A percentile compares a stretch with the other conserved stretches of the same genome.
Evolutionary conservation across 2,888 invertebrate genomes (phyloP).

Genomic region (Digitonthophagus gazella): DNA sequence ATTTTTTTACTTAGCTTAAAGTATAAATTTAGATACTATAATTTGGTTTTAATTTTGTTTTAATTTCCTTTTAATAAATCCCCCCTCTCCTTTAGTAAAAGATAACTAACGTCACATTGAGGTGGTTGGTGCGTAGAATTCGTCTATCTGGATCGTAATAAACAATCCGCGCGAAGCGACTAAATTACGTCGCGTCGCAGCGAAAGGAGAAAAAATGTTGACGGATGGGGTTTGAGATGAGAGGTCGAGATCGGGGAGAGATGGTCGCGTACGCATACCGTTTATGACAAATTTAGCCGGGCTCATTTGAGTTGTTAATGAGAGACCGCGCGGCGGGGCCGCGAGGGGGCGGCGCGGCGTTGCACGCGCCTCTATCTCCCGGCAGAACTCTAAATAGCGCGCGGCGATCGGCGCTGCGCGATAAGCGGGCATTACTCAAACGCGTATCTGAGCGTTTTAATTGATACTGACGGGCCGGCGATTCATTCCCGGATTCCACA

Average conservation of each 20-base stretch:
- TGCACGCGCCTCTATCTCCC: conserved; percentile 2
- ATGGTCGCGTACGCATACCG: conserved; percentile 29
- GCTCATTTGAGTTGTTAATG: conserved; percentile 38
- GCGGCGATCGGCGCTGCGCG: background rate
- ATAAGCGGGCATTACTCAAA: conserved; percentile 12
- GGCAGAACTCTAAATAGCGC: conserved; percentile 12
- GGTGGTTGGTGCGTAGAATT: background rate
- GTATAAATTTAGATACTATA: too few relatives aligned
- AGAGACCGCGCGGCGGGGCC: conserved; percentile 25
- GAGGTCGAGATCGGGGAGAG: background rate
- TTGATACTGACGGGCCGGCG: conserved; percentile 12
- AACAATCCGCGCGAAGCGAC: too few relatives aligned
- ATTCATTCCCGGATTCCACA: conserved; percentile 16
- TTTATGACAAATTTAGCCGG: conserved; percentile 44
- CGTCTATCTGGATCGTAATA: background rate
- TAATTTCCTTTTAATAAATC: background rate
- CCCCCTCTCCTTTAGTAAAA: too few relatives aligned
- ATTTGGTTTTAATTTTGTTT: too few relatives aligned
- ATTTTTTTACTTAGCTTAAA: too few relatives aligned
- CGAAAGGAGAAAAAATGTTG: background rate
- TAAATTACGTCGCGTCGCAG: background rate
- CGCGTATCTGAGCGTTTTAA: conserved; percentile 17
- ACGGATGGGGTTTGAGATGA: background rate
- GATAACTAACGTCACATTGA: background rate
- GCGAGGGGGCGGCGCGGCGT: background rate